A percentile compares a stretch with the other conserved stretches of the same genome.
phyloP scores from a whole-genome alignment of 1,140 invertebrate species.

The Hirudo medicinalis region DNA sequence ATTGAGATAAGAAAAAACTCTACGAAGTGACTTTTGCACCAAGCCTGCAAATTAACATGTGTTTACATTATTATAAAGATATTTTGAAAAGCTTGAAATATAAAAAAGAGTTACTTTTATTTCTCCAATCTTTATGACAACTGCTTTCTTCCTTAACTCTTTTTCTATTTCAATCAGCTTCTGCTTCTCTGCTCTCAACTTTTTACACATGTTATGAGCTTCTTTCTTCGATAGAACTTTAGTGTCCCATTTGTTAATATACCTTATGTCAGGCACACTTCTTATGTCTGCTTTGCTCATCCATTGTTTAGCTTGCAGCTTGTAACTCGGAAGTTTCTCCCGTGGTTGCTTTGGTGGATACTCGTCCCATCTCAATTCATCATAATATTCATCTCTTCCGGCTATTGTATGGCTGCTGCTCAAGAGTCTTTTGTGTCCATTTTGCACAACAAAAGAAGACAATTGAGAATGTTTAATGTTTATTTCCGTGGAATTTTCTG shows the following conservation, averaged over 20 bases:
- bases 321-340: not conserved
- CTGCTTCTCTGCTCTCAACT: not conserved
- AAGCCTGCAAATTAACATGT: too few species aligned
- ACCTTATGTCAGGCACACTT: not conserved
- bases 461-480: too few species aligned
- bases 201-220: slow-evolving; percentile 3
- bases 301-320: not conserved
- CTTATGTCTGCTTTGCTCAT: not conserved
- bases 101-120: not conserved
- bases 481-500: too few species aligned
- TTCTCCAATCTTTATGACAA: slow-evolving; percentile 8
- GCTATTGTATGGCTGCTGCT: not conserved
- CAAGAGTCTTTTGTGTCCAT: too few species aligned
- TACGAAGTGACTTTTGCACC: too few species aligned
- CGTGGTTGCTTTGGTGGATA: not conserved
- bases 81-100: too few species aligned
- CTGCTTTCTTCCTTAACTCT: not conserved
- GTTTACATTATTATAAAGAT: too few species aligned
- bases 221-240: not conserved
- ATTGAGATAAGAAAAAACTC: too few species aligned
- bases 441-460: too few species aligned
- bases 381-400: not conserved
- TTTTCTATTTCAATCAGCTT: not conserved
- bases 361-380: not conserved
- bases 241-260: not conserved